Conservation (phyloP, 2,113 vertebrate species). For the Herpetotheres cachinnans region DNA sequence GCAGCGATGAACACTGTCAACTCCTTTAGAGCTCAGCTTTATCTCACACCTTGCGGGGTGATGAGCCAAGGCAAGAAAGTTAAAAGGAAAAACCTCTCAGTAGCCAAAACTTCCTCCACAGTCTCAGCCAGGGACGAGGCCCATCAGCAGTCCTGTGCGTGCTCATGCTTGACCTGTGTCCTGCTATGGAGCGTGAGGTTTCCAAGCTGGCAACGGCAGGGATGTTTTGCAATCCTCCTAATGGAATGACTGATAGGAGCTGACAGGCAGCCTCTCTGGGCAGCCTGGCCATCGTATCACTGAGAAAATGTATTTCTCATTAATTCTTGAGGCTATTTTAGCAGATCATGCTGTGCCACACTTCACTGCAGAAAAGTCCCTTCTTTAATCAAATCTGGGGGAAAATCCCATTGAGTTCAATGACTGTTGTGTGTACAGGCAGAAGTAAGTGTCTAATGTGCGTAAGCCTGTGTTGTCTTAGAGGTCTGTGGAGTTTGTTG, state of each 20-base stretch:
- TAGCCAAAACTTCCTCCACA: not conserved
- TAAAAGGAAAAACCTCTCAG: not conserved
- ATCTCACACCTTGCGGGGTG: not conserved
- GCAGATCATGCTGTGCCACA: not conserved
- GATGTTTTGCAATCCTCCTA: not conserved
- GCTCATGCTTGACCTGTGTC: not conserved
- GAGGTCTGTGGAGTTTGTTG: not conserved
- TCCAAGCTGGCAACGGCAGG: not conserved
- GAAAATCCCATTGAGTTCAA: not conserved
- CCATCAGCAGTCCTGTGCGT: not conserved
- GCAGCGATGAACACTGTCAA: not conserved
- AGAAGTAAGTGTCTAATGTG: not conserved
- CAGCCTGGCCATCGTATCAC: not conserved
- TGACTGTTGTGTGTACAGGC: not conserved
- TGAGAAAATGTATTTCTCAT: not conserved
- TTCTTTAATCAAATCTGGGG: not conserved
- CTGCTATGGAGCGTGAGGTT: not conserved
- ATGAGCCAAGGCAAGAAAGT: not conserved
- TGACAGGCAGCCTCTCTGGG: slow-evolving; percentile 33
- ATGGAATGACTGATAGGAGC: slow-evolving; percentile 32
- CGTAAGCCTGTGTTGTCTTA: not conserved
- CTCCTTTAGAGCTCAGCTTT: not conserved
- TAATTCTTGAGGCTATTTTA: slow-evolving; percentile 8
- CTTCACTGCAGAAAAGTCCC: not conserved
- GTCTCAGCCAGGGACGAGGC: not conserved